Evolutionary conservation across 2,888 invertebrate species (phyloP), one percentile per base, ranked within the genome.

Genomic region (Lysandra bellargus): DNA sequence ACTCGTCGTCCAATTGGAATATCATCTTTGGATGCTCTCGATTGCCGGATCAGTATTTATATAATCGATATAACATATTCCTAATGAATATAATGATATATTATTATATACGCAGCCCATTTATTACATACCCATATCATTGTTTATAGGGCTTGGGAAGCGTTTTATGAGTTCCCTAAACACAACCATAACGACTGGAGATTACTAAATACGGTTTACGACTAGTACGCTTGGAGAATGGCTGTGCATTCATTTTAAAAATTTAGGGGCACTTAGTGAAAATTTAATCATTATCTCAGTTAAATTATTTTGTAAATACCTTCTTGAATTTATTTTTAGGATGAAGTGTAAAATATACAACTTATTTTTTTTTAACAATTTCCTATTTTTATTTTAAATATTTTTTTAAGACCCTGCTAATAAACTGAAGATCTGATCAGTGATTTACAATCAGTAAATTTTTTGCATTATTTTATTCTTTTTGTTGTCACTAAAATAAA

Each of bases 161-260:
- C 30, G 57, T 78, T 78, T 78, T 78, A 78, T 60, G 57, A 60
- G 76, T 76, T 76, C 60, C 79, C 17, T 79, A 79, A 79, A 79
- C 79, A 72, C 57, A 30, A 40, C 49, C 44, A 40, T 61, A 61
- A 73, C 74, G 53, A 53, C 60, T 79, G 23, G 23, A 37, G 75
- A 75, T 75, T 75, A 74, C 75, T 44, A 75, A 79, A 79, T 49
- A 61, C 40, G 53, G 40, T 79, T 79, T 79, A 76, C 57, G 76
- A 76, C 53, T 53, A 74, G 74, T 74, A 53, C 76, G 49, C 57
- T 76, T 76, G 33, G 33, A 33, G 57, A 76, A 53, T 23, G 44
- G 44, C n/a, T 23, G 12, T 74, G 74, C 44, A n/a, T 53, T 76
- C 53, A 76, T 76, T 75, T 14, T 72, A 73, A 44, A 57, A 1